Conservation (phyloP, 1,140 invertebrate genomes). For the Megathymus violae region DNA sequence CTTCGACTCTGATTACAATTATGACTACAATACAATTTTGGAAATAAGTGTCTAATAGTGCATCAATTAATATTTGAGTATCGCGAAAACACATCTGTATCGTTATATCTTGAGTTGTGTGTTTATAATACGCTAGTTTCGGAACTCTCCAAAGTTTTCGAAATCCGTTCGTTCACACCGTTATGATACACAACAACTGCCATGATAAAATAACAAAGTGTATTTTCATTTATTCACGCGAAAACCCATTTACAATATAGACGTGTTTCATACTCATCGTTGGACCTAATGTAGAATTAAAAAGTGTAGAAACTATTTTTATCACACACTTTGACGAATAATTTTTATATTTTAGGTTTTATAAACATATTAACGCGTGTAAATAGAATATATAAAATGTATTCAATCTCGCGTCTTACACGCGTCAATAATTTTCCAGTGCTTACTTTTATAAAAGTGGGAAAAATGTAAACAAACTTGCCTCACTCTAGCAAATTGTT, state of each 20-base stretch:
- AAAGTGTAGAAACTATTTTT: slow-evolving; percentile 19
- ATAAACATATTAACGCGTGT: slow-evolving; percentile 66
- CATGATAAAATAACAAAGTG: slow-evolving; percentile 8
- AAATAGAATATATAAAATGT: slow-evolving; percentile 65
- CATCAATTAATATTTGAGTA: slow-evolving; percentile 3
- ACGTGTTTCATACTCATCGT: not conserved
- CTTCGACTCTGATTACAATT: slow-evolving; percentile 55
- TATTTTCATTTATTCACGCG: too few species aligned
- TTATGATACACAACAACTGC: too few species aligned
- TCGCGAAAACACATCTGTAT: slow-evolving; percentile 10
- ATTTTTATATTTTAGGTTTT: slow-evolving; percentile 34
- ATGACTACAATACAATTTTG: not conserved
- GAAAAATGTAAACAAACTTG: slow-evolving; percentile 26
- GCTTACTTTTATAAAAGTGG: slow-evolving; percentile 5
- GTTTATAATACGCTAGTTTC: too few species aligned
- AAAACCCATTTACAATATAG: slow-evolving; percentile 2
- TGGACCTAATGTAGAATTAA: not conserved
- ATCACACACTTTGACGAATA: slow-evolving; percentile 31
- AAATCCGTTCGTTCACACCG: too few species aligned
- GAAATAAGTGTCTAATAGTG: slow-evolving; percentile 7
- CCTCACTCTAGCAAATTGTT: not conserved
- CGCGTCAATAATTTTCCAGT: slow-evolving; percentile 55
- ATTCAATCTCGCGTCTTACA: slow-evolving; percentile 75
- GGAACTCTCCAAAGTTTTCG: too few species aligned
- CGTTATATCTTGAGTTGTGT: too few species aligned